Base-by-base conservation (phyloP, 2,113 vertebrate genomes). In the Pontoporia blainvillei region DNA sequence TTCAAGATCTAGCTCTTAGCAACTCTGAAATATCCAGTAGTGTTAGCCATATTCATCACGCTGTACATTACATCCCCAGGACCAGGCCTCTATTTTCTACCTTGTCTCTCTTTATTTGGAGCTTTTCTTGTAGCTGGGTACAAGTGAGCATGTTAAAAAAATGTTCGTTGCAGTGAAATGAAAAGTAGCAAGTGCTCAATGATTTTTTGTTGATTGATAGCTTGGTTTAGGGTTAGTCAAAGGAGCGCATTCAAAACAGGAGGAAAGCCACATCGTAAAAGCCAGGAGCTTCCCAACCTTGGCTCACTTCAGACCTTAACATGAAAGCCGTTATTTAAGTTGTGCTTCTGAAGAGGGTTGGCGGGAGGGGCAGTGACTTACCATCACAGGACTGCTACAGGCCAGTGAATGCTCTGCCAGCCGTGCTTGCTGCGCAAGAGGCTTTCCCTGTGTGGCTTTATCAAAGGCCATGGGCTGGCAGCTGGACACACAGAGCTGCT, bases 271-370 rank as follows among this genome's bases (percentile, higher is more conserved):
- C 97, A 84, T 97, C 91, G 91, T 82, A 97, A 87, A 91, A 95
- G 89, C 62, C 57, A 41, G 93, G 69, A 93, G 67, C 78, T 94
- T 89, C 95, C 90, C 96, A 78, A 52, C 78, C 64, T 96, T 97
- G 97, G 96, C 97, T 95, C 73, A 23, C 73, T 83, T 94, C 44
- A 92, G 86, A 97, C 83, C 46, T 46, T 67, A 73, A 94, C 67
- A 91, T 96, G 97, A 97, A 97, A 97, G 96, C 76, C 3, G 72
- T 89, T 96, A 93, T 97, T 97, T 97, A 96, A 96, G 89, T 44
- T 94, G 93, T 90, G 79, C 66, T 90, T 96, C 84, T 95, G 92
- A 98, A 91, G 97, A 89, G 89, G 91, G 82, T 72, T 95, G 57
- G 49, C 76, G 87, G 91, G 44, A 76, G 94, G 81, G 92, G 89